Evolutionary conservation across 2,888 invertebrate species (phyloP), one percentile per base, ranked within the genome.

Genomic region (Dolichomitus sp.): DNA sequence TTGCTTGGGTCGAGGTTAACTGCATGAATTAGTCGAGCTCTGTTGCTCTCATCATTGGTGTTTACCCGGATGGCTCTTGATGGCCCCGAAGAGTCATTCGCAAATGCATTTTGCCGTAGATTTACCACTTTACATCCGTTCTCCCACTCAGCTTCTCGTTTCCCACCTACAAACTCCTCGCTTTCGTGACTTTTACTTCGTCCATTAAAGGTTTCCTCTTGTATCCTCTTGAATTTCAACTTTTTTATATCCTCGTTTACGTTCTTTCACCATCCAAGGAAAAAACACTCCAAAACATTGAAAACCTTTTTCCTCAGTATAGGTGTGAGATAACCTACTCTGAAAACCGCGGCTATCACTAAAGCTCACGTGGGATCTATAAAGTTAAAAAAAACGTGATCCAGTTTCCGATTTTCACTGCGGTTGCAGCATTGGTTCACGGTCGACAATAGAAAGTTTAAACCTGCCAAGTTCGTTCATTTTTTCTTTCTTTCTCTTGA

Each of bases 1-100:
- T 57, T 76, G 72, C 68, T 76, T 42, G 76, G 81, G 81, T 81
- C 76, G 81, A 81, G 76, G 81, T 81, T 76, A 81, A 81, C 76
- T 72, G 61, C 81, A 66, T 50, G 76, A 81, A 81, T 76, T 72
- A 73, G 52, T 66, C 66, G 66, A 42, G 66, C 72, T 81, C 66
- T 66, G 76, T 68, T 80, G 45, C 45, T 65, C 48, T 80, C 70
- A 42, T 74, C 74, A 80, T 74, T 68, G 69, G 42, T 37, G 70
- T 40, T 19, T 61, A 59, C 66, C 59, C 12, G 40, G 66, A 66
- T 66, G 33, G 19, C 45, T 30, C 50, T 17, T 30, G 40, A 50
- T 27, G 50, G 12, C 57, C 59, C 19, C 68, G 45, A 59, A 72
- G 42, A 45, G 42, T 54, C 33, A 52, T 66, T 79, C 66, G 45